phyloP scores from a whole-genome alignment of 2,113 vertebrate genomes.

The Sturnira hondurensis region DNA sequence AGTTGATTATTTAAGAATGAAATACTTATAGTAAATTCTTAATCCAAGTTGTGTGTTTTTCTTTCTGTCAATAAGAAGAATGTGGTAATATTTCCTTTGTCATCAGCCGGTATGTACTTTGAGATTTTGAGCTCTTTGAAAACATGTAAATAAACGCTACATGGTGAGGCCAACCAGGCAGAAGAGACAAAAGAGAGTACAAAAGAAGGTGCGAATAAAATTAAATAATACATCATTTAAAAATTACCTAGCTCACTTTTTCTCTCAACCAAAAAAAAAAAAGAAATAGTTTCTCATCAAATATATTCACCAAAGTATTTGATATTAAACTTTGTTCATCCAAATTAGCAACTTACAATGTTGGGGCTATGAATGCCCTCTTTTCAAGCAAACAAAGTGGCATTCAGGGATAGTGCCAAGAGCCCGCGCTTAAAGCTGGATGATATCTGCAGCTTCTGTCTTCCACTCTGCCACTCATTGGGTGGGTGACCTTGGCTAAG shows the following conservation, averaged over 20 bases:
- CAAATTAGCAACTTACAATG: background rate
- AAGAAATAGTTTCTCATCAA: background rate
- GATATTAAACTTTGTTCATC: background rate
- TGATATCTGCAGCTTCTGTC: background rate
- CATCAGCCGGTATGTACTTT: background rate
- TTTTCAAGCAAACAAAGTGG: background rate
- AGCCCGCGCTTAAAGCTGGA: background rate
- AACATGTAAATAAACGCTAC: constrained; percentile 11
- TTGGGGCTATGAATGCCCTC: background rate
- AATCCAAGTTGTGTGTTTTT: background rate
- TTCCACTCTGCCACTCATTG: background rate
- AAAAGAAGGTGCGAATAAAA: background rate
- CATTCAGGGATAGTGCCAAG: background rate
- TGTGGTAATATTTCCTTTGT: background rate
- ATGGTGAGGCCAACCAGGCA: background rate
- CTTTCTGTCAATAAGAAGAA: background rate
- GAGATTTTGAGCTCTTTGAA: constrained; percentile 15
- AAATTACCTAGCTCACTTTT: background rate
- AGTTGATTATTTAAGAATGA: constrained; percentile 33
- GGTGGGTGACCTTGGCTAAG: background rate
- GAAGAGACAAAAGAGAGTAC: background rate
- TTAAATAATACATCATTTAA: background rate
- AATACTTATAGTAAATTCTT: constrained; percentile 30
- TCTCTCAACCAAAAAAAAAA: background rate
- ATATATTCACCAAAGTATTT: constrained; percentile 8